These are phyloP conservation scores for Pelusios castaneus DNA, from an alignment of 2,113 vertebrate genomes.

Conservation along the genomic window DNA sequence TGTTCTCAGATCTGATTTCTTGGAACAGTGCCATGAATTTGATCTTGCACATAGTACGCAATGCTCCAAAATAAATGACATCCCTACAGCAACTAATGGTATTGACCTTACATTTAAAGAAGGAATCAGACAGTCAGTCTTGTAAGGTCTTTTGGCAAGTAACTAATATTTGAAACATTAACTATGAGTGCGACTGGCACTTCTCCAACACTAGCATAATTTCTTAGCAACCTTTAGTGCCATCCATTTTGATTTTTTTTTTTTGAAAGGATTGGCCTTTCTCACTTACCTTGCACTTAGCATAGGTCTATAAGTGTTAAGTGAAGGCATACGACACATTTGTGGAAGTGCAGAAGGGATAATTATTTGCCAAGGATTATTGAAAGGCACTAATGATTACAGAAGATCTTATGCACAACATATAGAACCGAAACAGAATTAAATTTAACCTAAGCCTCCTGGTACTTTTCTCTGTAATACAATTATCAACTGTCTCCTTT, in stretches of 20 bases:
- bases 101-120: constrained; percentile 43
- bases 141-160: constrained; percentile 37
- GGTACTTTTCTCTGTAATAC: background rate
- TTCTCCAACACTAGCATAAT: constrained; percentile 31
- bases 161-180: constrained; percentile 45
- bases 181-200: constrained; percentile 10
- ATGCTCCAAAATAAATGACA: constrained; percentile 5
- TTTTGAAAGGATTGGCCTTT: constrained; percentile 33
- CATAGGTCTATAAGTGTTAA: constrained; percentile 29
- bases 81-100: background rate
- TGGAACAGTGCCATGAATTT: background rate
- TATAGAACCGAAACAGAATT: background rate
- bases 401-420: background rate
- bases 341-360: background rate
- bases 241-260: constrained; percentile 33
- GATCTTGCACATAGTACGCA: background rate
- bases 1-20: background rate
- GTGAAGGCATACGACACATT: constrained; percentile 6
- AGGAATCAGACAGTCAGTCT: constrained; percentile 38
- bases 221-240: constrained; percentile 1
- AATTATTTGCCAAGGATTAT: constrained; percentile 1
- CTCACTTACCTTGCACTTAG: background rate
- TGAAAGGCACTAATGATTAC: constrained; percentile 16
- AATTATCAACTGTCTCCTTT: background rate
- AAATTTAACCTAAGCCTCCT: background rate